These are phyloP conservation scores for Kryptopterus vitreolus DNA, from an alignment of 2,797 vertebrate species.

Conservation along the genomic window DNA sequence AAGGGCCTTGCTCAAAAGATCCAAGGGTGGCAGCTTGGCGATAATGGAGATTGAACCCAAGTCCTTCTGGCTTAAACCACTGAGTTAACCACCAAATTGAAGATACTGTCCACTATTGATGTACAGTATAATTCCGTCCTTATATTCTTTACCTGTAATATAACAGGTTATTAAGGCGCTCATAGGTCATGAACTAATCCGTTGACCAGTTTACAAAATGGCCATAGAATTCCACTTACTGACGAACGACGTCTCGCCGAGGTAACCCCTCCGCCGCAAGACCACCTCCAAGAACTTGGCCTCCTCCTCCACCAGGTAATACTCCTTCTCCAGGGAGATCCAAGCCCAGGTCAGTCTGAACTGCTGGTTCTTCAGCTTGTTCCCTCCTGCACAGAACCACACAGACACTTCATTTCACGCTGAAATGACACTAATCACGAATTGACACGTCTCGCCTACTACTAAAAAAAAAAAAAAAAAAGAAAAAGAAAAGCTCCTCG, in stretches of 20 bases:
- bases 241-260: conserved; percentile 94
- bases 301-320: conserved; percentile 88
- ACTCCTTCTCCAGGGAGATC: conserved; percentile 91
- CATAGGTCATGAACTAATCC: background rate
- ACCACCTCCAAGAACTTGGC: conserved; percentile 85
- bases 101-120: too few species aligned
- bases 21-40: too few species aligned
- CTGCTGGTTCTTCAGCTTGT: conserved; percentile 86
- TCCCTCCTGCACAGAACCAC: conserved; percentile 79
- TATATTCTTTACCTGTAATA: too few species aligned
- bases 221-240: conserved; percentile 75
- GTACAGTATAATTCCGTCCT: too few species aligned
- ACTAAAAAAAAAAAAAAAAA: too few species aligned
- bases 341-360: conserved; percentile 93
- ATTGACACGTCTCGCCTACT: conserved; percentile 1
- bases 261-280: conserved; percentile 87
- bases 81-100: too few species aligned
- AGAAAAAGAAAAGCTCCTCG: background rate
- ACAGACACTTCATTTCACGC: conserved; percentile 13
- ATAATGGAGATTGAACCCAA: too few species aligned
- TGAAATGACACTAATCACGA: conserved; percentile 22
- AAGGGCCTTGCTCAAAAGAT: too few species aligned
- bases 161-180: background rate
- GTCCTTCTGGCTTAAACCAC: too few species aligned
- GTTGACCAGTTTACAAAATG: background rate